Evolutionary conservation across 2,113 vertebrate genomes (phyloP), one percentile per base, ranked within the genome.

Genomic region (Oenanthe oenanthe): DNA sequence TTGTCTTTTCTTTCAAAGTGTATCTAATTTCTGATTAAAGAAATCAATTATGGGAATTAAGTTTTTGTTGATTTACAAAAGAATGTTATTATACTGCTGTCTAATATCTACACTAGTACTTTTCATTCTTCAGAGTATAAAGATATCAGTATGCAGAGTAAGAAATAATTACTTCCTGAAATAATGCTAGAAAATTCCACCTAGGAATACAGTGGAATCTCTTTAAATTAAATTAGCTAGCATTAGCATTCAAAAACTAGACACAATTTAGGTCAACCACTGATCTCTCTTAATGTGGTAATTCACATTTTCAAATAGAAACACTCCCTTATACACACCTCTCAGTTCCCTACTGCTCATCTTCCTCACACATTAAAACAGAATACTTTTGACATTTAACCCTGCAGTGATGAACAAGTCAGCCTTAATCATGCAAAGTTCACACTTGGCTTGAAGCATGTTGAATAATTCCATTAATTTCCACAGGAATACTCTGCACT

Each of bases 261-360:
- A 42, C 31, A 43, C 4, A 1, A 91, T 66, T 70, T 71, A 88
- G 47, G 75, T 67, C 75, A 93, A 45, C 5, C 67, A 71, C 34
- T 73, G 50, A 84, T 73, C 72, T 91, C 68, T 66, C 67, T 36
- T 74, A 84, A 80, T 67, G n/a, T 26, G 48, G 34, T 71, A 88
- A 93, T 84, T 74, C 72, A 62, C 29, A 57, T 68, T 93, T 94
- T 78, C 71, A 56, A 60, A 36, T 17, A 84, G 85, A 90, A 93
- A 67, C 36, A 87, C 45, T 60, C 28, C 53, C 66, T 85, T 57
- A 83, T 5, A 51, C 38, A 79, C 57, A 76, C 34, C 43, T 63
- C 54, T 90, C 18, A 73, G 47, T 22, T 80, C 60, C 63, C 75
- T 57, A 50, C 58, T 66, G 82, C 61, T 89, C 65, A 48, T 74